A percentile compares a stretch with the other conserved stretches of the same genome.
These are phyloP conservation scores for Mizuhopecten yessoensis DNA, from an alignment of 1,140 invertebrate genomes.

Conservation along the genomic window DNA sequence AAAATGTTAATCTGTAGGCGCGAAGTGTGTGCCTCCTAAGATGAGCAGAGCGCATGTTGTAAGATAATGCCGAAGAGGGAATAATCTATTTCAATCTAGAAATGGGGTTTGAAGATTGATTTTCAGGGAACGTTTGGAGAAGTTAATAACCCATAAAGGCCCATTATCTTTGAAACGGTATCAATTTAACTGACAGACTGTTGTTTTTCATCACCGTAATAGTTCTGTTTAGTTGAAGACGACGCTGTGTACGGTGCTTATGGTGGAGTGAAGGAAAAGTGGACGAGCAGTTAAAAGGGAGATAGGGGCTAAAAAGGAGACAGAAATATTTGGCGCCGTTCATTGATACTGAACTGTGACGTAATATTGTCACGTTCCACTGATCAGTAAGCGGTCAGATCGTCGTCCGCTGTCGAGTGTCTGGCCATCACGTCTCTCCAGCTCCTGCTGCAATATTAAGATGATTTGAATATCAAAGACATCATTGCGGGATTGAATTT, in stretches of 20 bases:
- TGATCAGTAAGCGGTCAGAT: no score
- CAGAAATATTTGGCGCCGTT: not conserved
- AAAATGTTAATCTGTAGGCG: not conserved
- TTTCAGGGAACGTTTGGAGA: not conserved
- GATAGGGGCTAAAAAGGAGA: not conserved
- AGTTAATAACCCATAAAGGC: constrained; percentile 7
- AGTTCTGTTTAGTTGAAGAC: not conserved
- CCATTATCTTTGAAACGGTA: constrained; percentile 28
- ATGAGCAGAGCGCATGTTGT: not conserved
- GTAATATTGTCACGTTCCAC: no score
- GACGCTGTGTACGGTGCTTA: not conserved
- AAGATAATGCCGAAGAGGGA: not conserved
- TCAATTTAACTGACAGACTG: not conserved
- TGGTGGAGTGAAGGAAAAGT: not conserved
- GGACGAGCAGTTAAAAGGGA: not conserved
- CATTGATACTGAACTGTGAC: no score
- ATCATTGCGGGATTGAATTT: no score
- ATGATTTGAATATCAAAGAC: no score
- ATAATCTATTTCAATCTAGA: not conserved
- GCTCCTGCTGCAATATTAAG: no score
- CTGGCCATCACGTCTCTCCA: no score
- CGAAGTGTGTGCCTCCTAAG: not conserved
- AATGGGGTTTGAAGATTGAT: constrained; percentile 29
- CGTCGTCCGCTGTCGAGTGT: no score
- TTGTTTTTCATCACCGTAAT: not conserved